Evolutionary conservation across 2,797 vertebrate species (phyloP), one percentile per base, ranked within the genome.

Genomic region (Poecilia wingei): DNA sequence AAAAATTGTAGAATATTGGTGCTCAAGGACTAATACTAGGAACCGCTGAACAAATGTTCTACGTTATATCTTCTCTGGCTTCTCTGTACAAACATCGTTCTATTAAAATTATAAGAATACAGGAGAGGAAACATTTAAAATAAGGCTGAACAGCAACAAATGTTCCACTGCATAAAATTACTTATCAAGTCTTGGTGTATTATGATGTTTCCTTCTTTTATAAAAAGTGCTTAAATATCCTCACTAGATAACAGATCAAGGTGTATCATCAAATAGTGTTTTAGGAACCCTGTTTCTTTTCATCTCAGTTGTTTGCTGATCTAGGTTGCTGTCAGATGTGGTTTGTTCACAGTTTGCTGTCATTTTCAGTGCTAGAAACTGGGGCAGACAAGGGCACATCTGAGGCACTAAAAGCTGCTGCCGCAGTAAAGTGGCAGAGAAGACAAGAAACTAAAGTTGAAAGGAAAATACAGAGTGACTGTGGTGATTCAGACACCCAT

Each of bases 331-430:
- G 82, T 83, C 83, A 82, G 47, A 80, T 81, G 70, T 41, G 55
- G 53, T 51, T 71, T 72, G 66, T 77, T 87, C 66, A 72, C 75
- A 84, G 82, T 28, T 73, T 74, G 76, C 70, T 82, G 84, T 81
- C 83, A 74, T 64, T 81, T 77, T 77, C 9, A 16, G 28, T 70
- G 69, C 46, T 75, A 72, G 75, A 82, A 87, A 84, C 76, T 83
- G 79, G 83, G 79, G 71, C 83, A 87, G 81, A 82, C 79, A 66
- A 61, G 81, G 75, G 80, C 80, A 79, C 41, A 69, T 82, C 71
- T 81, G 41, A 82, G 64, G 51, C 73, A 78, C 76, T 77, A 61
- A 77, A 80, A 79, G 55, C 75, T 83, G 83, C 74, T 64, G 71
- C 46, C 41, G 51, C 45, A 45, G 64, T 70, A 68, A 80, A 84